Evolutionary conservation across 2,888 invertebrate species (phyloP), one percentile per base, ranked within the genome.

Genomic region (Hirtodrosophila trivittata): DNA sequence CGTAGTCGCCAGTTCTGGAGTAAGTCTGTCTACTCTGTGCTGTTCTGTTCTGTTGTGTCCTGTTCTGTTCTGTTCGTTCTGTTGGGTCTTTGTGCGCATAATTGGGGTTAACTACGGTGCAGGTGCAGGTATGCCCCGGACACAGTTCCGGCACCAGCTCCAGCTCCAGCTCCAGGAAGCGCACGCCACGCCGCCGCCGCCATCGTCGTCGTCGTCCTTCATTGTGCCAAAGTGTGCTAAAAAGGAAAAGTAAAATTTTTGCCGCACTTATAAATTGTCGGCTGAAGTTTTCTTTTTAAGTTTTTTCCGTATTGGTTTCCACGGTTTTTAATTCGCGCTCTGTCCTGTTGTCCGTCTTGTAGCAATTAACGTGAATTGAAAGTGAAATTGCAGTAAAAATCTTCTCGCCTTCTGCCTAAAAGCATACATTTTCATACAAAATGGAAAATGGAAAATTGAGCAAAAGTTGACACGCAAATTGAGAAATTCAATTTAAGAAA

Each of bases 101-200:
- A 87, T 87, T 87, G 86, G 81, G 87, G 87, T 87, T 87, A 87
- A 85, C 87, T 86, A 66, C 66, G 75, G 33, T 39, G 25, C 57
- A 45, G 50, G 50, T 51, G 65, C 64, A 57, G 57, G 18, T 49
- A 49, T 62, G 43, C 12, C 33, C 26, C 50, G 35, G 33, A 21
- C 50, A 18, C 52, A 47, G 47, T 66, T 66, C 63, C 56, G 71
- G 51, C 42, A 37, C 14, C 35, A 43, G 32, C 9, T 41, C 46
- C 33, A 38, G 32, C 33, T 41, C 33, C 33, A 4, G n/a, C 16
- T 39, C 26, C 28, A 56, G 72, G 71, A 72, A 71, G 66, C 51
- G 51, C 45, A 26, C 10, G 64, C 47, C 69, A 59, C 45, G 52
- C 59, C 45, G 71, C 18, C 52, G 47, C 38, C 18, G 18, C 18